Evolutionary conservation across 2,797 vertebrate species (phyloP).

Genomic region (Sebastes baramenuke): DNA sequence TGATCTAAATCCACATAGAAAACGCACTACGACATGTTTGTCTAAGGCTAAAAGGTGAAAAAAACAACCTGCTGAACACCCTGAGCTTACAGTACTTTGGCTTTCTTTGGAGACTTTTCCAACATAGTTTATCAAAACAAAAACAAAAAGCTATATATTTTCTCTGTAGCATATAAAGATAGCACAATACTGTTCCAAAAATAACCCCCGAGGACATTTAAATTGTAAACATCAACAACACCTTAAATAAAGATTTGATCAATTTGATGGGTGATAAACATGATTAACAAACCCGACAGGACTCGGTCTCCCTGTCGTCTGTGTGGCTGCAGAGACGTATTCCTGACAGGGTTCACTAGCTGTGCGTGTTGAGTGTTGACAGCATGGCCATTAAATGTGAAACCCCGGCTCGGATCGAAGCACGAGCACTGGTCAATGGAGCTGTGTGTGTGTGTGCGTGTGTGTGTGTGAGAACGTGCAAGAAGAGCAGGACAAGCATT

Average conservation of each 20-base stretch:
- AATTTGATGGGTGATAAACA: neutral
- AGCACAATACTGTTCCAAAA: neutral
- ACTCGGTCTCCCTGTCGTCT: neutral
- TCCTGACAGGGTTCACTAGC: slow-evolving; percentile 53
- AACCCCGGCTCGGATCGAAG: slow-evolving; percentile 46
- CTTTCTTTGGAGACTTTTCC: slow-evolving; percentile 18
- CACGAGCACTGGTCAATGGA: slow-evolving; percentile 55
- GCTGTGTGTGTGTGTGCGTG: slow-evolving; percentile 17
- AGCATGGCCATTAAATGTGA: slow-evolving; percentile 66
- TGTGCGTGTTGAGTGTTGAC: slow-evolving; percentile 78
- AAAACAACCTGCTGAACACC: slow-evolving; percentile 20
- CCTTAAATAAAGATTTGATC: slow-evolving; percentile 2
- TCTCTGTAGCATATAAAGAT: neutral
- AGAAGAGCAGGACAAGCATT: slow-evolving; percentile 46
- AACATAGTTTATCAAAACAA: neutral
- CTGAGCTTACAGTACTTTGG: slow-evolving; percentile 47
- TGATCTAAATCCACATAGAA: neutral
- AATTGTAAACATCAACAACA: slow-evolving; percentile 35
- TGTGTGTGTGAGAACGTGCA: neutral
- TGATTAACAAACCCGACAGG: slow-evolving; percentile 1
- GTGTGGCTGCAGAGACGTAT: neutral
- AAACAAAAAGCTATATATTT: neutral
- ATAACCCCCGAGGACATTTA: neutral
- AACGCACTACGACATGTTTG: neutral
- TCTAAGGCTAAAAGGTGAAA: slow-evolving; percentile 9